phyloP scores from a whole-genome alignment of 2,797 vertebrate species.

The Petrocephalus schoutedeni region DNA sequence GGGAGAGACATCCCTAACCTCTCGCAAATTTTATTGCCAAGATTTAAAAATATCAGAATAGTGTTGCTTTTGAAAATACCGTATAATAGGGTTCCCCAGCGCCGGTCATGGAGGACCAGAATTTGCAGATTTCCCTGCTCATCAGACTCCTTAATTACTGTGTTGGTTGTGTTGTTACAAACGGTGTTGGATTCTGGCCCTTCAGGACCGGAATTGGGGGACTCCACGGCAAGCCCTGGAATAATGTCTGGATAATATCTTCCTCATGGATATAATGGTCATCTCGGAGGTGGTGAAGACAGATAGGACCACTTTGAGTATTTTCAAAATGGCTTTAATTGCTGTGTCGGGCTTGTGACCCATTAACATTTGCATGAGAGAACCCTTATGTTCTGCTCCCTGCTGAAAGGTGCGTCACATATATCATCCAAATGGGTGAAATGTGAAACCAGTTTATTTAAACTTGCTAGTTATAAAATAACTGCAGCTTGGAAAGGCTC shows the following conservation, averaged over 20 bases:
- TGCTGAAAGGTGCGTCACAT: neutral
- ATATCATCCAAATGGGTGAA: neutral
- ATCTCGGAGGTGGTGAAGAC: neutral
- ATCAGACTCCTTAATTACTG: neutral
- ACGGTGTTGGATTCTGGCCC: neutral
- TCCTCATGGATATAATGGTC: neutral
- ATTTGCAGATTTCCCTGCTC: too few relatives aligned
- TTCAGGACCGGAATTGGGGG: neutral
- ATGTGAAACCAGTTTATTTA: neutral
- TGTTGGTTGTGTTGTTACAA: neutral
- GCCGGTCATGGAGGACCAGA: too few relatives aligned
- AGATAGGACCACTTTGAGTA: neutral
- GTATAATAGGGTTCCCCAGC: too few relatives aligned
- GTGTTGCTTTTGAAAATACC: too few relatives aligned
- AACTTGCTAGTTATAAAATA: neutral
- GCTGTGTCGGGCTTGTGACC: neutral
- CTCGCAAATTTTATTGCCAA: too few relatives aligned
- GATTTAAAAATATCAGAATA: too few relatives aligned
- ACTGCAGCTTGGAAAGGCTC: neutral
- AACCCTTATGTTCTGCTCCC: neutral
- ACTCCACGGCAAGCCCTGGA: neutral
- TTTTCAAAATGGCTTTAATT: neutral
- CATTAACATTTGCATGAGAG: neutral
- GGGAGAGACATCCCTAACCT: too few relatives aligned
- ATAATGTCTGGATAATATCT: neutral